Conservation (phyloP, 2,888 invertebrate genomes). For the Apantesis nais region DNA sequence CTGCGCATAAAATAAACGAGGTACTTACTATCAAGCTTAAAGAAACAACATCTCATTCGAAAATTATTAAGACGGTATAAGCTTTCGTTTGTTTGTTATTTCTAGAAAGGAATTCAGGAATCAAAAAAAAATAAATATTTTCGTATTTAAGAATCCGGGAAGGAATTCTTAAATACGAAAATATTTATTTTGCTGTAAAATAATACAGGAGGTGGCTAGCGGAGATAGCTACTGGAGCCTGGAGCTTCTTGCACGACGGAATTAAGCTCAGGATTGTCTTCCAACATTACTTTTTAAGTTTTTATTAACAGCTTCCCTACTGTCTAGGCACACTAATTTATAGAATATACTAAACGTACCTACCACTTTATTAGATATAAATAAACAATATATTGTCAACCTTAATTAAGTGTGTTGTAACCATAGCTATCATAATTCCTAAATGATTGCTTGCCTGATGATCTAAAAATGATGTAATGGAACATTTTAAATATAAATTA, state of each 20-base stretch:
- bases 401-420: background rate
- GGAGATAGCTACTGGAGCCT: conserved; percentile 36
- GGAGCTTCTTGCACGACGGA: conserved; percentile 34
- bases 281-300: conserved; percentile 30
- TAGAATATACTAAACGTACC: background rate
- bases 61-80: conserved; percentile 41
- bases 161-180: conserved; percentile 36
- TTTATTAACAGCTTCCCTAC: conserved; percentile 22
- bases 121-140: too few species aligned
- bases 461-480: too few species aligned
- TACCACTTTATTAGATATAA: background rate
- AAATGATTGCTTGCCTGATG: too few species aligned
- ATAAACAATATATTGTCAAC: conserved; percentile 5
- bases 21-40: conserved; percentile 26
- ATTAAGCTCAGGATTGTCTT: conserved; percentile 42
- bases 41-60: conserved; percentile 31
- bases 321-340: conserved; percentile 2
- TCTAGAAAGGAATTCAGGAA: conserved; percentile 38
- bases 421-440: background rate
- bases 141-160: too few species aligned
- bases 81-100: conserved; percentile 34
- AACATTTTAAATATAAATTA: too few species aligned
- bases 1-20: conserved; percentile 28
- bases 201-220: conserved; percentile 37
- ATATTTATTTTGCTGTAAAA: conserved; percentile 41